phyloP scores from a whole-genome alignment of 2,888 invertebrate species.

The Polymixis flavicincta region DNA sequence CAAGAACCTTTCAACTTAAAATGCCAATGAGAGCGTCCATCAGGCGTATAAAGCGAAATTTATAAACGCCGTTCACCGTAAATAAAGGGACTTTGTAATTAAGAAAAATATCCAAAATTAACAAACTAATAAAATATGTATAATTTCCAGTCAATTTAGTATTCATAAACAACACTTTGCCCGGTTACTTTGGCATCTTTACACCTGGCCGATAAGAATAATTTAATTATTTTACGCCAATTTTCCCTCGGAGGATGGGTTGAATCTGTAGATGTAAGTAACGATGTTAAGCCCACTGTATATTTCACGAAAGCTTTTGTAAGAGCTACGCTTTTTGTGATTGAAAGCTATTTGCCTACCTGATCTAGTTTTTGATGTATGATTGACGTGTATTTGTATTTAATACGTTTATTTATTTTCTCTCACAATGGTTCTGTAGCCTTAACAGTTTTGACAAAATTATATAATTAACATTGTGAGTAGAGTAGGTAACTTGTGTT shows the following conservation, averaged over 20 bases:
- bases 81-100: conserved; percentile 44
- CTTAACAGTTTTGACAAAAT: no score
- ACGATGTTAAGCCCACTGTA: conserved; percentile 23
- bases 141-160: conserved; percentile 59
- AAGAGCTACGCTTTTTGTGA: neutral
- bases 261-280: conserved; percentile 2
- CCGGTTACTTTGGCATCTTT: conserved; percentile 33
- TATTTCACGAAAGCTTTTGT: neutral
- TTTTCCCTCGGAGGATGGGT: conserved; percentile 25
- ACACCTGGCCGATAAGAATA: conserved; percentile 48
- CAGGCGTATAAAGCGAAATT: conserved; percentile 7
- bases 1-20: conserved; percentile 5
- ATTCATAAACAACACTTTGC: conserved; percentile 61
- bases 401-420: no score
- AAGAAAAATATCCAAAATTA: conserved; percentile 55
- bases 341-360: neutral
- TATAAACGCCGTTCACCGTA: neutral
- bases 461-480: no score
- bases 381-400: no score
- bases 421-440: no score
- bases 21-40: conserved; percentile 8
- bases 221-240: conserved; percentile 58
- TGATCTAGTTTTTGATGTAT: no score
- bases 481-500: no score
- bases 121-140: conserved; percentile 53